Evolutionary conservation across 2,888 invertebrate genomes (phyloP).

Genomic region (Cantharis rustica): DNA sequence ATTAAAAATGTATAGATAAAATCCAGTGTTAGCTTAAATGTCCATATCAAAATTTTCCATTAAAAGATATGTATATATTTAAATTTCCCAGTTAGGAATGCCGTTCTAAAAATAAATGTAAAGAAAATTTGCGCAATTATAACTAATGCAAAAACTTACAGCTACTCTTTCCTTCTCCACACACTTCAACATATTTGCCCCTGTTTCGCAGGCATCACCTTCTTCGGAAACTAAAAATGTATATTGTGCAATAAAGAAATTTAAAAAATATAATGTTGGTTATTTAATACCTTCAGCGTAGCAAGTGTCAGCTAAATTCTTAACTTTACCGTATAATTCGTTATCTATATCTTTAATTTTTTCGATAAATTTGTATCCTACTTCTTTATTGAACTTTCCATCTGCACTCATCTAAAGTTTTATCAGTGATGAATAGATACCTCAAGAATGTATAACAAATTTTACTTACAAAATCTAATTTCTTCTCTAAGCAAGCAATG

Average conservation of each 20-base stretch:
- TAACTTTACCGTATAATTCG: neutral
- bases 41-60: no score
- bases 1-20: no score
- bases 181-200: neutral
- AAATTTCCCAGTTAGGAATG: no score
- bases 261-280: no score
- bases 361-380: neutral
- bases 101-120: neutral
- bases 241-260: no score
- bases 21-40: no score
- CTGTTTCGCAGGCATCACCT: conserved; percentile 1
- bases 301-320: neutral
- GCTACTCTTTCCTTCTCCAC: neutral
- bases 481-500: neutral
- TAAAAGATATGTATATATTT: neutral
- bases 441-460: neutral
- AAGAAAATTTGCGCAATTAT: neutral
- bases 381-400: neutral
- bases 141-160: neutral
- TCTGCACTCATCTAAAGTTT: neutral
- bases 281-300: neutral
- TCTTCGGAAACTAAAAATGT: neutral
- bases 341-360: neutral
- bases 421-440: neutral
- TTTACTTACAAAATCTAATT: neutral